Evolutionary conservation across 2,797 vertebrate species (phyloP).

Genomic region (Coregonus sp.): DNA sequence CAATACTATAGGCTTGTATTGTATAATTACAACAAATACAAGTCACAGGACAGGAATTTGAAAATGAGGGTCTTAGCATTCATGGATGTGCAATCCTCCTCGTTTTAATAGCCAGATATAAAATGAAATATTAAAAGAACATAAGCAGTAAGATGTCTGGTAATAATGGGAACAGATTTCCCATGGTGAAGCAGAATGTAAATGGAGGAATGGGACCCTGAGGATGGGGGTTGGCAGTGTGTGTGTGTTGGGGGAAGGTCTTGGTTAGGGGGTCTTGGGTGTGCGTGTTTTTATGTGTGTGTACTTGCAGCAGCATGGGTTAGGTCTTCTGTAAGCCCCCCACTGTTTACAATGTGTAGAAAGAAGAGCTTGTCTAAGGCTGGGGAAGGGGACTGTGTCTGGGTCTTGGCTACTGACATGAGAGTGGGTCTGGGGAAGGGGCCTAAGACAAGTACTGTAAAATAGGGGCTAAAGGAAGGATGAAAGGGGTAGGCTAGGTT

Average conservation of each 20-base stretch:
- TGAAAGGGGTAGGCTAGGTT: neutral
- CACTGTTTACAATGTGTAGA: too few relatives aligned
- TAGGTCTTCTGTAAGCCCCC: too few relatives aligned
- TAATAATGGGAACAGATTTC: constrained; percentile 57
- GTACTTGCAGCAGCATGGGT: too few relatives aligned
- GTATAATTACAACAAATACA: constrained; percentile 9
- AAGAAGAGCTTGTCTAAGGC: neutral
- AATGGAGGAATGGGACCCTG: constrained; percentile 45
- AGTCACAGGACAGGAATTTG: neutral
- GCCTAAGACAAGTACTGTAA: too few relatives aligned
- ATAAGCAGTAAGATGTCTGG: constrained; percentile 52
- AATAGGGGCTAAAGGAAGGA: too few relatives aligned
- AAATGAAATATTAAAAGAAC: constrained; percentile 55
- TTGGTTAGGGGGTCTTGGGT: neutral
- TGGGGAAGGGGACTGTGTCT: neutral
- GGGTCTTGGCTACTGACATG: too few relatives aligned
- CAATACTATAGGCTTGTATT: neutral
- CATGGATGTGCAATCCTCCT: constrained; percentile 12
- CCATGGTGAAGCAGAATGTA: constrained; percentile 50
- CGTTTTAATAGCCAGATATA: constrained; percentile 40
- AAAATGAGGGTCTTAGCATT: constrained; percentile 5
- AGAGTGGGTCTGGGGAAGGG: too few relatives aligned
- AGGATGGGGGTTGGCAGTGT: constrained; percentile 37
- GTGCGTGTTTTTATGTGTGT: neutral
- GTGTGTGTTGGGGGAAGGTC: constrained; percentile 26